Percentiles rank a stretch among this genome's conserved stretches.
Conservation (phyloP, 1,140 invertebrate genomes). For the Megalonaias nervosa region DNA sequence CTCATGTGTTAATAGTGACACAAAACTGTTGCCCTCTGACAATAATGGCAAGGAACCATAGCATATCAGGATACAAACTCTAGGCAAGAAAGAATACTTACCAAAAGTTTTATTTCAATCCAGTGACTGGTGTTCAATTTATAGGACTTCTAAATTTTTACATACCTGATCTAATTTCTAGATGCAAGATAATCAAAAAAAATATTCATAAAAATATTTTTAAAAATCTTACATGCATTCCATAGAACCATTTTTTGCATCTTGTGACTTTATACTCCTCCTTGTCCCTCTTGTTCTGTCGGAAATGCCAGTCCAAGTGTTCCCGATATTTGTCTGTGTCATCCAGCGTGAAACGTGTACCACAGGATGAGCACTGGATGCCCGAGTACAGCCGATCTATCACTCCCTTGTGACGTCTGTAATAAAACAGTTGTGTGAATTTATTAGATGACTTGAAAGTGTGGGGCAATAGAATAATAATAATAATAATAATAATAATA, state of each 20-base stretch:
- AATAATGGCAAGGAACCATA: too few species aligned
- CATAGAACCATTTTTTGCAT: conserved; percentile 91
- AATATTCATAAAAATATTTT: too few species aligned
- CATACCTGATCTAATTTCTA: too few species aligned
- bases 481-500: too few species aligned
- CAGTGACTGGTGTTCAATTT: too few species aligned
- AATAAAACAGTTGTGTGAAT: conserved; percentile 18
- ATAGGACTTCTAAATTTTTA: too few species aligned
- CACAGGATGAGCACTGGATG: conserved; percentile 96
- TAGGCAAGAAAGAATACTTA: too few species aligned
- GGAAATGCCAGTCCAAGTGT: conserved; percentile 98
- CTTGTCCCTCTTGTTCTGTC: conserved; percentile 90
- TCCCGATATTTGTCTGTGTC: conserved; percentile 89
- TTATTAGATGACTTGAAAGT: background rate
- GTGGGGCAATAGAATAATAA: background rate
- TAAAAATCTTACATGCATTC: conserved; percentile 74
- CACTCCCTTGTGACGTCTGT: conserved; percentile 78
- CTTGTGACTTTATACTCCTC: conserved; percentile 87
- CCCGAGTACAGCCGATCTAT: conserved; percentile 84
- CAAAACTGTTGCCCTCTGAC: too few species aligned
- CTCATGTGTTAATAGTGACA: too few species aligned
- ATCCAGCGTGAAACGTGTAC: conserved; percentile 89
- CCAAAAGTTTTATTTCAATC: too few species aligned
- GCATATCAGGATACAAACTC: too few species aligned
- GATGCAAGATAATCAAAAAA: too few species aligned